Evolutionary conservation across 1,140 invertebrate species (phyloP).

Genomic region (Drosophila nannoptera): DNA sequence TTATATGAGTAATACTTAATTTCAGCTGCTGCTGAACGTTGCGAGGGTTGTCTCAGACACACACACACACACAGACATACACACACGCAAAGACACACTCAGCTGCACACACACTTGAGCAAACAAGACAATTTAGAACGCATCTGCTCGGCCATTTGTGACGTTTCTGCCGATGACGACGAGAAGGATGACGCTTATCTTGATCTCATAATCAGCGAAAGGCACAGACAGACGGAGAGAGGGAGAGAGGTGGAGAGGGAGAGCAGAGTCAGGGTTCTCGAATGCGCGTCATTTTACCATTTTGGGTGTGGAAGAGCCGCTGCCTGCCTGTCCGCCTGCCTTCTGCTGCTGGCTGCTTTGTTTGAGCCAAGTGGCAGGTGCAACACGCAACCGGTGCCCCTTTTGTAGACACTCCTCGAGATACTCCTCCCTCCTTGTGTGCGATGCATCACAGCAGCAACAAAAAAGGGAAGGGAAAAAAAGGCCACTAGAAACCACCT

Average conservation of each 20-base stretch:
- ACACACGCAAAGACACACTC: neutral
- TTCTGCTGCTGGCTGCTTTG: conserved; percentile 25
- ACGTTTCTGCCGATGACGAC: conserved; percentile 28
- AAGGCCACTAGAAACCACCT: conserved; percentile 30
- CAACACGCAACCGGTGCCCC: conserved; percentile 42
- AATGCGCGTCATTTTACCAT: conserved; percentile 38
- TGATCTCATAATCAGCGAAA: conserved; percentile 62
- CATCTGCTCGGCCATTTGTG: conserved; percentile 50
- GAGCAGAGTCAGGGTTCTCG: conserved; percentile 4
- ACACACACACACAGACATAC: neutral
- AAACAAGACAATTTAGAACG: conserved; percentile 35
- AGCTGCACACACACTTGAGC: neutral
- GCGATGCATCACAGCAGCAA: conserved; percentile 12
- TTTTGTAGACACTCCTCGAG: conserved; percentile 35
- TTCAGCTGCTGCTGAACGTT: too few relatives aligned
- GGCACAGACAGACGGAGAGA: neutral
- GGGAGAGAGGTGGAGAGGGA: conserved; percentile 6
- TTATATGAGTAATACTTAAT: too few relatives aligned
- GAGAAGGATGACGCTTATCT: conserved; percentile 51
- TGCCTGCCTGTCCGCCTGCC: neutral
- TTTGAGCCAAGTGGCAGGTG: conserved; percentile 48
- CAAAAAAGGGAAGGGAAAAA: conserved; percentile 1
- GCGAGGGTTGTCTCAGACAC: neutral
- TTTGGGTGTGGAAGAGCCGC: conserved; percentile 18
- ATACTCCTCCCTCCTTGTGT: conserved; percentile 9